phyloP scores from a whole-genome alignment of 1,140 invertebrate species.

The Vanessa atalanta region DNA sequence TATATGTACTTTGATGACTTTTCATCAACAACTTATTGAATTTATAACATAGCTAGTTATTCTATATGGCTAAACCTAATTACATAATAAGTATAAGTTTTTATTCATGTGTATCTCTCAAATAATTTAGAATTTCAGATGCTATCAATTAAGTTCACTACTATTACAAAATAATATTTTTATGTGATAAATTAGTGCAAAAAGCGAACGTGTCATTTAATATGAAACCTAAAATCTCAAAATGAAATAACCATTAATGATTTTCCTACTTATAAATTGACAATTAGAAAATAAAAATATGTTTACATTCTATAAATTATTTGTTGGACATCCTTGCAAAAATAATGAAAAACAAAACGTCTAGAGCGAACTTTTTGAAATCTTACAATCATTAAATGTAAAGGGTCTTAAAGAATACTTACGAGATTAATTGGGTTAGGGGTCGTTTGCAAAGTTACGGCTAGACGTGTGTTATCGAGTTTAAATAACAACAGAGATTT shows the following conservation, averaged over 20 bases:
- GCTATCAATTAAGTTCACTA: conserved; percentile 29
- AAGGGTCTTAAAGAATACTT: too few species aligned
- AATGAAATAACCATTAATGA: background rate
- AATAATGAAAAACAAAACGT: background rate
- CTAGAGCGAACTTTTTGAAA: too few species aligned
- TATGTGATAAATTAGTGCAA: conserved; percentile 39
- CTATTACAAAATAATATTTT: conserved; percentile 15
- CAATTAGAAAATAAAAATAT: conserved; percentile 8
- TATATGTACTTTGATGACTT: conserved; percentile 14
- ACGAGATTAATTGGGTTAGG: too few species aligned
- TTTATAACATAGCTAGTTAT: conserved; percentile 8
- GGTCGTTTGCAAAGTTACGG: too few species aligned
- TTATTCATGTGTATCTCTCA: conserved; percentile 27
- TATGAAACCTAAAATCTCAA: conserved; percentile 27
- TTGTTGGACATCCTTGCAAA: background rate
- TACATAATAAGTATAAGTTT: conserved; percentile 33
- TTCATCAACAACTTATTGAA: background rate
- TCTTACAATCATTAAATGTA: too few species aligned
- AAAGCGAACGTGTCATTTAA: conserved; percentile 55
- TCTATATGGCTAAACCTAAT: conserved; percentile 29
- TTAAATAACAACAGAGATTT: too few species aligned
- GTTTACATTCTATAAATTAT: conserved; percentile 16
- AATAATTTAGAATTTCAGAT: conserved; percentile 12
- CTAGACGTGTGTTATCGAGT: too few species aligned
- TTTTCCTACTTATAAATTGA: conserved; percentile 8